These are phyloP conservation scores for Dasysyrphus albostriatus DNA, from an alignment of 2,888 invertebrate genomes.

Conservation along the genomic window DNA sequence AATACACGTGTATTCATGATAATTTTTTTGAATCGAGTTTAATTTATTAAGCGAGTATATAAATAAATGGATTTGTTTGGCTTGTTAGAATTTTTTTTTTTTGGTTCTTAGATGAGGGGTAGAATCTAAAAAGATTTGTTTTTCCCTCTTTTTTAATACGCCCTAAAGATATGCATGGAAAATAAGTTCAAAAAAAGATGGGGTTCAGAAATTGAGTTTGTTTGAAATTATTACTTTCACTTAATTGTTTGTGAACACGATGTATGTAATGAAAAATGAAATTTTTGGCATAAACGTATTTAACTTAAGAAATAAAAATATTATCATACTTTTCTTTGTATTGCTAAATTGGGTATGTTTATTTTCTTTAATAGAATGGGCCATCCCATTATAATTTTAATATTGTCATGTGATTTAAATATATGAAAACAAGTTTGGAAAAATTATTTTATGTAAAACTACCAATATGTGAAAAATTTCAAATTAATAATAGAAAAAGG, in stretches of 20 bases:
- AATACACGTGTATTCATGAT: neutral
- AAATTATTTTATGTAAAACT: no score
- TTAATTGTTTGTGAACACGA: slow-evolving; percentile 11
- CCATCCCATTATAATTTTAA: no score
- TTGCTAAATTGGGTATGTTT: no score
- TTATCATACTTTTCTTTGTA: no score
- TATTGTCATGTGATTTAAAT: no score
- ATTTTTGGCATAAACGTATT: no score
- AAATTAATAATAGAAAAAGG: no score
- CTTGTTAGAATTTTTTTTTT: slow-evolving; percentile 12
- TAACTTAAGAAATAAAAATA: no score
- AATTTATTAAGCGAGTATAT: slow-evolving; percentile 35
- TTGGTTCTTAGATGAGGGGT: neutral
- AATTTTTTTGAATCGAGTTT: slow-evolving; percentile 14
- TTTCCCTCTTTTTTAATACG: neutral
- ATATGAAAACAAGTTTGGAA: no score
- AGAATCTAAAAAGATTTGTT: neutral
- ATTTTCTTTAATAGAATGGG: no score
- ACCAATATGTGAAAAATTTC: no score
- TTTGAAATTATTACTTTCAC: slow-evolving; percentile 12
- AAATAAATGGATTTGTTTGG: slow-evolving; percentile 27
- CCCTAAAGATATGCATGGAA: neutral
- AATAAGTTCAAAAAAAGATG: neutral
- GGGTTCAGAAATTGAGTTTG: slow-evolving; percentile 18
- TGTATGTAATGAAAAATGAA: neutral